Evolutionary conservation across 2,113 vertebrate genomes (phyloP), one percentile per base, ranked within the genome.

Genomic region (Cnemophilus loriae): DNA sequence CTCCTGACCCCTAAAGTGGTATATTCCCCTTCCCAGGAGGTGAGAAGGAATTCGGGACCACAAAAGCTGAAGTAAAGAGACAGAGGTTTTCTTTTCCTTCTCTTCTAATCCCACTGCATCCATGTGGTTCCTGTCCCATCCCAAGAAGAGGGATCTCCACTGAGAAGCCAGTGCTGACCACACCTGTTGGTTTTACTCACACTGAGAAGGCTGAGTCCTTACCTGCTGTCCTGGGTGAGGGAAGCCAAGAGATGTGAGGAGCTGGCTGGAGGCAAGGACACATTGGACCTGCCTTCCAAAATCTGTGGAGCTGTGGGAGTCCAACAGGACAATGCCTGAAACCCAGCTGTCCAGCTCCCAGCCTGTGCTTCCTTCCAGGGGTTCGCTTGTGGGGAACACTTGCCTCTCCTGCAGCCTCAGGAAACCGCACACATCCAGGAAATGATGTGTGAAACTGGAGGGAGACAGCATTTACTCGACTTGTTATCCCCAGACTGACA

Each of bases 371-470:
- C 21, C 33, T 74, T 70, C 53, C 50, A 61, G 23, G 30, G 2
- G 0, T 9, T 39, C 57, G 32, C 6, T 70, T 46, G 12, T 50
- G 55, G 28, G 2, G 2, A 74, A 32, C 13, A 10, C 26, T 10
- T 63, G 41, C 27, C 13, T 7, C 23, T 71, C 11, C 41, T 85
- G 49, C 21, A 57, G 5, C 16, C 32, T 37, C 57, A 76, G 57
- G 12, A 71, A 90, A 53, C 7, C 26, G 27, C 20, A 30, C 0
- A 3, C 10, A 46, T 28, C 11, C 47, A 53, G 39, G 52, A 81
- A 73, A 84, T 14, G 10, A 35, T 1, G 2, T 20, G 11, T 75
- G 61, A 65, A 83, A 63, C 33, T 18, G 9, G 6, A 69, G 55
- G 2, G 10, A 6, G 6, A 35, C 20, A 77, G 18, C 8, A 46